These are phyloP conservation scores for Orestias chungarensis DNA, from an alignment of 2,797 vertebrate species.

Conservation along the genomic window DNA sequence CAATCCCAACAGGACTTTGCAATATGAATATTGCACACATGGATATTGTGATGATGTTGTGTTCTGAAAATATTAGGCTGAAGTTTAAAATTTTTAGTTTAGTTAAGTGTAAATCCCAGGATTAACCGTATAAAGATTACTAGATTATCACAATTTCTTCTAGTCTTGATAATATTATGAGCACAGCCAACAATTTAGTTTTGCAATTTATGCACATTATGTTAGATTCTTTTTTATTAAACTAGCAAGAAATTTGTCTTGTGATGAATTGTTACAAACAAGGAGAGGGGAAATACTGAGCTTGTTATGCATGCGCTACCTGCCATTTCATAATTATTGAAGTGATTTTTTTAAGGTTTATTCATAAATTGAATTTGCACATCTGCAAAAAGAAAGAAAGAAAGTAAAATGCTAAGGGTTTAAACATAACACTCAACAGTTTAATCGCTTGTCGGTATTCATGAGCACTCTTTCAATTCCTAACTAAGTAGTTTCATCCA, in stretches of 20 bases:
- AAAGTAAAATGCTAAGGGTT: not conserved
- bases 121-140: too few species aligned
- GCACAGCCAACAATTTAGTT: too few species aligned
- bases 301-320: not conserved
- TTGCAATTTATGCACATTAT: not conserved
- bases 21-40: too few species aligned
- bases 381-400: too few species aligned
- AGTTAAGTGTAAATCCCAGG: too few species aligned
- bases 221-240: not conserved
- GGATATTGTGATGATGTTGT: too few species aligned
- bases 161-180: too few species aligned
- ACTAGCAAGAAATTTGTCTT: not conserved
- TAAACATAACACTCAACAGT: not conserved
- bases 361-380: not conserved
- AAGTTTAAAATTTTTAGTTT: too few species aligned
- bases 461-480: not conserved
- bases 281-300: not conserved
- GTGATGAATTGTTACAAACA: not conserved
- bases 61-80: too few species aligned
- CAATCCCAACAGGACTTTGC: too few species aligned
- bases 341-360: not conserved
- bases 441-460: not conserved
- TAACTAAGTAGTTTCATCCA: not conserved
- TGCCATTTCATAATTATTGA: not conserved
- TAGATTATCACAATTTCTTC: too few species aligned